These are phyloP conservation scores for Trichonephila clavipes DNA, from an alignment of 1,140 invertebrate genomes.

Conservation along the genomic window DNA sequence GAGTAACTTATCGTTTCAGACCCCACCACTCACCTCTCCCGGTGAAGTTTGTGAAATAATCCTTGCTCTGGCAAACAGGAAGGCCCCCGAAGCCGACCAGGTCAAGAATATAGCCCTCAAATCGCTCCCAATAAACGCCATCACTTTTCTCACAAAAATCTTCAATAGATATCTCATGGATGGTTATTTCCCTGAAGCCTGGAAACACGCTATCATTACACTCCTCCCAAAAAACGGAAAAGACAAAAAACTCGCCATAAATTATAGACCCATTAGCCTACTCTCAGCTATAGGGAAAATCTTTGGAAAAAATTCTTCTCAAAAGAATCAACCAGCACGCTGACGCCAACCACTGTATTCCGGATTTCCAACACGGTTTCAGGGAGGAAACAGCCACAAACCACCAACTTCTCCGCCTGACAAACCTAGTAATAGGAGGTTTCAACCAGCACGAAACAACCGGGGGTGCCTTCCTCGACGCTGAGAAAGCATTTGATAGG, in stretches of 20 bases:
- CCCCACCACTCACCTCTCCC: neutral
- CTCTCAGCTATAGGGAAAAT: too few relatives aligned
- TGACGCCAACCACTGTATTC: neutral
- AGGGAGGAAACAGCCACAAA: too few relatives aligned
- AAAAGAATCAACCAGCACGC: neutral
- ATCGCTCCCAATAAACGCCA: too few relatives aligned
- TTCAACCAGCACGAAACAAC: neutral
- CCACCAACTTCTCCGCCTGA: neutral
- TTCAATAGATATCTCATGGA: neutral
- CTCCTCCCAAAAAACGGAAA: too few relatives aligned
- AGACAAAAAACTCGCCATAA: too few relatives aligned
- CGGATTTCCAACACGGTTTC: rapidly evolving
- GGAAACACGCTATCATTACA: too few relatives aligned
- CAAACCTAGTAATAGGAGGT: neutral
- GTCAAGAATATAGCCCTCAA: too few relatives aligned
- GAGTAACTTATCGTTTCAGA: neutral
- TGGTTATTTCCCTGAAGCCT: neutral
- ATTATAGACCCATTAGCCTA: too few relatives aligned
- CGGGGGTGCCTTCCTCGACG: neutral
- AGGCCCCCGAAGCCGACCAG: neutral
- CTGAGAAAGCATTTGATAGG: too few relatives aligned
- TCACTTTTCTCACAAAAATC: neutral
- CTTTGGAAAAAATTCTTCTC: too few relatives aligned
- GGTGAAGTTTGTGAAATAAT: neutral
- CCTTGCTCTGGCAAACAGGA: neutral